A percentile compares a stretch with the other conserved stretches of the same genome.
Evolutionary conservation across 2,888 invertebrate species (phyloP).

Genomic region (Himalopsyche anomala): DNA sequence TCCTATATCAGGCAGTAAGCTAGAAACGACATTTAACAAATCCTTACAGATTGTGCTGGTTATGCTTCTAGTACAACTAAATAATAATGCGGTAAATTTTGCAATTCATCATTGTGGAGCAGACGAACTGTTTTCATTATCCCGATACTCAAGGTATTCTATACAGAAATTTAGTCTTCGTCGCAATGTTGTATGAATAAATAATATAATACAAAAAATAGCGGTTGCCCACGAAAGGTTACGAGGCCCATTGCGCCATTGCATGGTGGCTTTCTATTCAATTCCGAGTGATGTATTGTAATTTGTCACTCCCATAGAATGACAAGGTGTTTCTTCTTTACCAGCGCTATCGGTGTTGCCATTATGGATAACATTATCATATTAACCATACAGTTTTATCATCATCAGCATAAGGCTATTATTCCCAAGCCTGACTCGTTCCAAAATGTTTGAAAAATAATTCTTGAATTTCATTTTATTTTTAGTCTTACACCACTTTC

Average conservation of each 20-base stretch:
- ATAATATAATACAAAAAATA: constrained; percentile 45
- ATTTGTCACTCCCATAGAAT: constrained; percentile 59
- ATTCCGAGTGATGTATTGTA: constrained; percentile 57
- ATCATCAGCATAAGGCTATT: too few species aligned
- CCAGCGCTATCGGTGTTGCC: constrained; percentile 6
- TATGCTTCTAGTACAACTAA: background rate
- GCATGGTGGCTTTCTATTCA: constrained; percentile 55
- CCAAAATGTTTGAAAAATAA: too few species aligned
- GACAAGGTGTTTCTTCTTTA: constrained; percentile 59
- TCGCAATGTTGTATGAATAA: constrained; percentile 10
- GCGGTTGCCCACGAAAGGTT: constrained; percentile 57
- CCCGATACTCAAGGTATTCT: constrained; percentile 28
- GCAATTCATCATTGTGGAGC: constrained; percentile 31
- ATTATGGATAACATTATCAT: background rate
- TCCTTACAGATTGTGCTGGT: background rate
- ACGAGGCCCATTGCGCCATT: constrained; percentile 49
- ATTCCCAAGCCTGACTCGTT: too few species aligned
- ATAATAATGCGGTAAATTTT: constrained; percentile 3
- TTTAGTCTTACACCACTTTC: too few species aligned
- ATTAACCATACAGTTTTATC: background rate
- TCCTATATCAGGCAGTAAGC: too few species aligned
- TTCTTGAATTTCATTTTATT: too few species aligned
- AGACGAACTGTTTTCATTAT: constrained; percentile 27
- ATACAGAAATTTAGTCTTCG: constrained; percentile 31
- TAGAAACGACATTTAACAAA: background rate